A percentile compares a stretch with the other conserved stretches of the same genome.
Conservation (phyloP, 2,888 invertebrate genomes). For the Pomacea canaliculata region DNA sequence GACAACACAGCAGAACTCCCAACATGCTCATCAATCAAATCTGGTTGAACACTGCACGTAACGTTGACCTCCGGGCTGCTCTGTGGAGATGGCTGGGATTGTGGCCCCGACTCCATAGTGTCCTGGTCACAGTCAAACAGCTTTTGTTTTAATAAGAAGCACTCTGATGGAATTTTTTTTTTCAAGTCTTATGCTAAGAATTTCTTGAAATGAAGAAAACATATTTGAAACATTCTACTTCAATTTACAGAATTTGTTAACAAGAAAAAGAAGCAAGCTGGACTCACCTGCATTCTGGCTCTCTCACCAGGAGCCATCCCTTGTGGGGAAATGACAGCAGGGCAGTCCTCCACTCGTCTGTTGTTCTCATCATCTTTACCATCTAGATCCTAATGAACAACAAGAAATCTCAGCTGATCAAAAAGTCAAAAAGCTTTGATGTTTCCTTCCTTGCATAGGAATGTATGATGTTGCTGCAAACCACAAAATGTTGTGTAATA, state of each 20-base stretch:
- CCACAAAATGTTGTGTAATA: too few species aligned
- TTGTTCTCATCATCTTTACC: constrained; percentile 48
- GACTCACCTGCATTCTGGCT: constrained; percentile 53
- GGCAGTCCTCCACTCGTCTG: constrained; percentile 57
- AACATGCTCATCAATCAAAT: constrained; percentile 36
- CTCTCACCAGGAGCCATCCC: constrained; percentile 46
- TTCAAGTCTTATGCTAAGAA: too few species aligned
- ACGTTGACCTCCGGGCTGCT: constrained; percentile 65
- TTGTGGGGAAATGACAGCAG: constrained; percentile 50
- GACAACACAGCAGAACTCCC: constrained; percentile 26
- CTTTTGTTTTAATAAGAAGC: neutral
- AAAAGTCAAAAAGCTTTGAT: too few species aligned
- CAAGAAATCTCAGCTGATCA: neutral
- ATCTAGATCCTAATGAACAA: constrained; percentile 39
- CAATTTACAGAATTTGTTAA: too few species aligned
- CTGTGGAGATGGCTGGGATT: constrained; percentile 55
- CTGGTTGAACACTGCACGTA: constrained; percentile 52
- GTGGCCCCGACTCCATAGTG: constrained; percentile 47
- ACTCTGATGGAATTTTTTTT: too few species aligned
- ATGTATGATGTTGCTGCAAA: too few species aligned
- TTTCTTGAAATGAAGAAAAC: too few species aligned
- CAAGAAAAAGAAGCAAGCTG: too few species aligned
- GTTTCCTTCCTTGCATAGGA: too few species aligned
- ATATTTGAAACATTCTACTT: too few species aligned
- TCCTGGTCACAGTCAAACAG: constrained; percentile 40